These are phyloP conservation scores for Ips typographus DNA, from an alignment of 1,140 invertebrate species.

Conservation along the genomic window DNA sequence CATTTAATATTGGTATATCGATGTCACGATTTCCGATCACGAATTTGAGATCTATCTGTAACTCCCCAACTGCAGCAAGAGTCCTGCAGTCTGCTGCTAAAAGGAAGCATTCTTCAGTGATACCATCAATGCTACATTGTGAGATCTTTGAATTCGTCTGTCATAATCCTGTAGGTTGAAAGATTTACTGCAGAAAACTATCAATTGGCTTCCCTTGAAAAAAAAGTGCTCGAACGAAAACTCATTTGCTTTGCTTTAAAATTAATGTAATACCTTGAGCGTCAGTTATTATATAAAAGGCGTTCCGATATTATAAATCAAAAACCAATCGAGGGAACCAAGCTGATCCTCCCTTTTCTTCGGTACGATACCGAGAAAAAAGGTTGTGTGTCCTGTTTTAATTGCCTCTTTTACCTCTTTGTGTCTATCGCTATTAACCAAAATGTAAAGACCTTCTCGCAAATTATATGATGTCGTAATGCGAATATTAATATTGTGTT, in stretches of 20 bases:
- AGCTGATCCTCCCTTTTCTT: constrained; percentile 16
- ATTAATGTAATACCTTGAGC: constrained; percentile 22
- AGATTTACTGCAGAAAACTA: too few species aligned
- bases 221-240: constrained; percentile 3
- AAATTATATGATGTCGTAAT: constrained; percentile 5
- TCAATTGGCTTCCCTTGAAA: neutral
- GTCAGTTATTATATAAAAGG: constrained; percentile 21
- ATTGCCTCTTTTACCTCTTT: constrained; percentile 24
- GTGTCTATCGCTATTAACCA: constrained; percentile 22
- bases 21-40: constrained; percentile 49
- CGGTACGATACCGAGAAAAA: constrained; percentile 28
- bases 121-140: neutral
- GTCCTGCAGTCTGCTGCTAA: constrained; percentile 14
- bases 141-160: neutral
- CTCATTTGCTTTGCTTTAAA: constrained; percentile 17
- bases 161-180: too few species aligned
- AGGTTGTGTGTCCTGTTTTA: constrained; percentile 18
- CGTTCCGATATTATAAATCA: constrained; percentile 30
- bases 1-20: constrained; percentile 52
- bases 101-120: constrained; percentile 3
- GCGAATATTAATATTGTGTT: neutral
- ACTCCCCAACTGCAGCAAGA: constrained; percentile 26
- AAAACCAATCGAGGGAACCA: constrained; percentile 23
- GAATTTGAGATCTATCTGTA: constrained; percentile 38
- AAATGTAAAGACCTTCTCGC: neutral